Base-by-base conservation (phyloP, 2,113 vertebrate genomes). In the Arothron firmamentum region DNA sequence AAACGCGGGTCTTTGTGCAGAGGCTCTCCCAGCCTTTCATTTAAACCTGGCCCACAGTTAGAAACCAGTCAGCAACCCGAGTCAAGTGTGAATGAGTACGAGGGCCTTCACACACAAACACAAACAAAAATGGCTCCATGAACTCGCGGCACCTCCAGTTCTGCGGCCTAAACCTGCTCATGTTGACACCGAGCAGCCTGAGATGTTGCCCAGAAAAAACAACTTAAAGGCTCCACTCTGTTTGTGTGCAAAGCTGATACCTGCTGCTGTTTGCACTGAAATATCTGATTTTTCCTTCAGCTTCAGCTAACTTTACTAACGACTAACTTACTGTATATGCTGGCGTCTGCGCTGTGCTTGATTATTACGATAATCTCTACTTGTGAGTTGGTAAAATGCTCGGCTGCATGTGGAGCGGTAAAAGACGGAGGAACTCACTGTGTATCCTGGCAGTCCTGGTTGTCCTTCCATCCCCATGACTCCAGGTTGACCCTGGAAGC, bases 361-460 rank as follows among this genome's bases (percentile, higher is more conserved):
- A 28, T 28, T 28, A 28, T 28, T 28, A 5, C 25, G 25, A 28
- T 28, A 5, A 28, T 28, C 25, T 28, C 25, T 5, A 7, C 25
- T 28, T 28, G 25, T 28, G 25, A 4, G 25, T 28, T 28, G 25
- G 25, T 28, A 12, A 38, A 38, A 38, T 3, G 34, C 8, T 38
- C 8, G 3, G 34, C 9, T 38, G 11, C 11, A 8, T 18, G 17
- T 56, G 48, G 19, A 41, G n/a, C 42, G 49, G 17, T 14, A 45
- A 52, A 50, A 20, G 18, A 60, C 12, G 58, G 28, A 61, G 59
- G 63, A 67, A 79, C 88, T 83, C 88, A 99, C 97, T 70, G 80
- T 87, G 62, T 97, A 99, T 82, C 97, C 97, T 74, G 88, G 80
- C 76, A 95, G 90, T 89, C 97, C 97, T 15, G 88, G 74, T 60